Evolutionary conservation across 1,140 invertebrate species (phyloP).

Genomic region (Limonius californicus): DNA sequence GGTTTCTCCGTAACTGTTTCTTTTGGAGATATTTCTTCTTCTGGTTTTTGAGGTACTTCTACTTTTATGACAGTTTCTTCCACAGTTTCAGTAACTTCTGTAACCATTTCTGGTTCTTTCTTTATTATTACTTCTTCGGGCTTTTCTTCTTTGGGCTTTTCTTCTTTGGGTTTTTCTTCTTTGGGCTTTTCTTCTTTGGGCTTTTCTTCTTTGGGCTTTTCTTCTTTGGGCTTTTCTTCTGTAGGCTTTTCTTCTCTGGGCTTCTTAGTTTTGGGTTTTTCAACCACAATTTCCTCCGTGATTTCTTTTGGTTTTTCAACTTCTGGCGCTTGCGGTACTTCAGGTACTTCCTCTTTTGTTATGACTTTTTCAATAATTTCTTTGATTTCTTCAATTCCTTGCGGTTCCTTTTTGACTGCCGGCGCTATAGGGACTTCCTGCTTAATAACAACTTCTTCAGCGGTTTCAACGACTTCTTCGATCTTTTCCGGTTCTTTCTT

Average conservation of each 20-base stretch:
- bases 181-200: too few species aligned
- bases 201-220: too few species aligned
- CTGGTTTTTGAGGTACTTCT: conserved; percentile 30
- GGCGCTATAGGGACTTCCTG: too few species aligned
- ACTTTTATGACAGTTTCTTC: conserved; percentile 32
- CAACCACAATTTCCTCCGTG: conserved; percentile 30
- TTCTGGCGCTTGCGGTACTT: too few species aligned
- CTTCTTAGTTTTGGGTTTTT: conserved; percentile 22
- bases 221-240: too few species aligned
- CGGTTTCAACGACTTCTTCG: conserved; percentile 31
- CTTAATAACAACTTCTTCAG: conserved; percentile 20
- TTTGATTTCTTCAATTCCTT: conserved; percentile 22
- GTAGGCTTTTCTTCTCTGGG: conserved; percentile 29
- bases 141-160: too few species aligned
- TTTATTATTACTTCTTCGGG: conserved; percentile 31
- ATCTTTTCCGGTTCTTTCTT: too few species aligned
- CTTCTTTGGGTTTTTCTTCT: too few species aligned
- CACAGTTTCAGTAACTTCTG: too few species aligned
- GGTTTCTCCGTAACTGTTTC: conserved; percentile 18
- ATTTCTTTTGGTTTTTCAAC: conserved; percentile 30
- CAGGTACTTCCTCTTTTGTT: conserved; percentile 37
- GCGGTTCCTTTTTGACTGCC: too few species aligned
- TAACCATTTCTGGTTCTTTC: conserved; percentile 31
- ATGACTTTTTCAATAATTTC: conserved; percentile 34
- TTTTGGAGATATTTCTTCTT: conserved; percentile 16